phyloP scores from a whole-genome alignment of 2,888 invertebrate species.

The Amaurobius ferox region DNA sequence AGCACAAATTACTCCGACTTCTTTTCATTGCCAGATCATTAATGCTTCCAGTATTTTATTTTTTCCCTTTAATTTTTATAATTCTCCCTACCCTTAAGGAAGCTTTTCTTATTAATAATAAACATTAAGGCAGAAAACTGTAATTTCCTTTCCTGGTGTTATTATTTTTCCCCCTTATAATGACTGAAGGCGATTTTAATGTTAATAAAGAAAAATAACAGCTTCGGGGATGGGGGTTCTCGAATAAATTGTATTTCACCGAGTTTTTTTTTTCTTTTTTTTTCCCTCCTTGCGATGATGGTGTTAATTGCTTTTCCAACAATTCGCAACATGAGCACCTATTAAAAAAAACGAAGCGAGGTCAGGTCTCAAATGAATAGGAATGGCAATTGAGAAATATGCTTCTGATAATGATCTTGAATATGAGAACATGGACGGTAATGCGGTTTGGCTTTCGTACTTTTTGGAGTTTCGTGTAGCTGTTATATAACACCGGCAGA shows the following conservation, averaged over 20 bases:
- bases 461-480: too few relatives aligned
- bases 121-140: conserved; percentile 63
- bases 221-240: background rate
- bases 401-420: background rate
- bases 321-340: conserved; percentile 56
- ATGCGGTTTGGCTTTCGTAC: too few relatives aligned
- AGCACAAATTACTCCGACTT: conserved; percentile 67
- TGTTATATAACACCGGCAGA: too few relatives aligned
- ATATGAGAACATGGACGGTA: too few relatives aligned
- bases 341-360: conserved; percentile 3
- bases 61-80: conserved; percentile 40
- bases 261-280: background rate
- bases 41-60: conserved; percentile 39
- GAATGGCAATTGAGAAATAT: conserved; percentile 37
- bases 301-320: conserved; percentile 69
- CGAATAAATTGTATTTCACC: conserved; percentile 16
- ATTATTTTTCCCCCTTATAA: conserved; percentile 31
- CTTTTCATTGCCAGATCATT: conserved; percentile 70
- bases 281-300: conserved; percentile 48
- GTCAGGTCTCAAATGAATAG: conserved; percentile 62
- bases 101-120: conserved; percentile 70
- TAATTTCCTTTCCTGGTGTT: conserved; percentile 34
- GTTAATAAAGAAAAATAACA: conserved; percentile 67
- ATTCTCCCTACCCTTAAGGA: conserved; percentile 55
- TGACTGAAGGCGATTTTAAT: conserved; percentile 69